Percentiles rank a stretch among this genome's conserved stretches.
Conservation (phyloP, 2,113 vertebrate genomes). For the Xenopus laevis region DNA sequence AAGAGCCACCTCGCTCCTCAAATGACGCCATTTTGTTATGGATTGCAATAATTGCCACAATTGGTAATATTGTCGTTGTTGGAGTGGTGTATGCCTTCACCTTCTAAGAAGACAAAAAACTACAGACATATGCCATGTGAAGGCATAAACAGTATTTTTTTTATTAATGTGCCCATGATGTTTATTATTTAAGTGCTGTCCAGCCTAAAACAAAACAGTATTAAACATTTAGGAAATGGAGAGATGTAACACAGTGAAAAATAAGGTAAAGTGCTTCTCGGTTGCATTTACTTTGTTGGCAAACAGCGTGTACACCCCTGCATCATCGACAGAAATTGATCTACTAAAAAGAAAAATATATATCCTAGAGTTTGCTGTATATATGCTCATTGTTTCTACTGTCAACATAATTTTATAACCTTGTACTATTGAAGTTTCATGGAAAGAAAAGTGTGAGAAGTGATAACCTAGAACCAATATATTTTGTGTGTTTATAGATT, state of each 20-base stretch:
- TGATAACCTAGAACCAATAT: neutral
- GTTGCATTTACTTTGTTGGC: neutral
- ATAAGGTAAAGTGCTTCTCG: neutral
- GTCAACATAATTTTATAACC: constrained; percentile 48
- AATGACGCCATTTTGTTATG: constrained; percentile 92
- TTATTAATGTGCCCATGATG: constrained; percentile 22
- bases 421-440: constrained; percentile 41
- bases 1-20: constrained; percentile 82
- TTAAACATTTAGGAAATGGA: constrained; percentile 21
- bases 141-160: constrained; percentile 32
- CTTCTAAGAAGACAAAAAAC: constrained; percentile 71
- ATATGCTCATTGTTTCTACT: constrained; percentile 49
- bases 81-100: constrained; percentile 95
- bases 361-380: constrained; percentile 39
- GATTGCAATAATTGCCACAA: constrained; percentile 95
- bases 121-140: neutral
- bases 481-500: constrained; percentile 16
- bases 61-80: constrained; percentile 96
- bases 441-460: constrained; percentile 29
- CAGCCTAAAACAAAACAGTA: constrained; percentile 22
- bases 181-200: constrained; percentile 34
- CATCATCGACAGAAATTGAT: neutral
- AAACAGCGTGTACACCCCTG: neutral
- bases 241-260: constrained; percentile 7
- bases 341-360: constrained; percentile 29